These are phyloP conservation scores for Isichthys henryi DNA, from an alignment of 2,113 vertebrate genomes.

Conservation along the genomic window DNA sequence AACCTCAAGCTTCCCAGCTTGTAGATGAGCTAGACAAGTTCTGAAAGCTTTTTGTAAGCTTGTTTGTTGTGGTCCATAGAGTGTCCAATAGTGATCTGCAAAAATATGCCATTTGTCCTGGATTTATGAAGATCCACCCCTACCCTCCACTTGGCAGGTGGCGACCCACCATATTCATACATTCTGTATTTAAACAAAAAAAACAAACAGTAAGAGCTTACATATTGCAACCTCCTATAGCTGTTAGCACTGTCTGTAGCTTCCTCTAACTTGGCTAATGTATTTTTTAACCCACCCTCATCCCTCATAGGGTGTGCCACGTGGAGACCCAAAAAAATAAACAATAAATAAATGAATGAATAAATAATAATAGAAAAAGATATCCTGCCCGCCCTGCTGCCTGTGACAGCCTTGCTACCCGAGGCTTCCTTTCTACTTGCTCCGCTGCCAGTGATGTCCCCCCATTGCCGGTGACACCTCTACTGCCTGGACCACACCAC, in stretches of 20 bases:
- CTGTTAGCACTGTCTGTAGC: not conserved
- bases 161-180: not conserved
- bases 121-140: not conserved
- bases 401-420: no score
- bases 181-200: not conserved
- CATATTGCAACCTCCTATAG: not conserved
- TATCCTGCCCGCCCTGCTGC: no score
- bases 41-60: not conserved
- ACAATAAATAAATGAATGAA: no score
- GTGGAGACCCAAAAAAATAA: no score
- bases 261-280: not conserved
- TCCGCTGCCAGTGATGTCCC: no score
- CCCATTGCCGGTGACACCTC: no score
- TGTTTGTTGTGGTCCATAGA: not conserved
- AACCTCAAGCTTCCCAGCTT: not conserved
- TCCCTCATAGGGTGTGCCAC: no score
- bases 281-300: no score
- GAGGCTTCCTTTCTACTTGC: no score
- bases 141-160: not conserved
- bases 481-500: no score
- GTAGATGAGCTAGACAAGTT: not conserved
- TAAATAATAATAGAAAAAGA: no score
- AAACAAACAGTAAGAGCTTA: no score
- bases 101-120: not conserved
- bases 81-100: not conserved